Conservation (phyloP, 2,113 vertebrate species). For the Alligator mississippiensis region DNA sequence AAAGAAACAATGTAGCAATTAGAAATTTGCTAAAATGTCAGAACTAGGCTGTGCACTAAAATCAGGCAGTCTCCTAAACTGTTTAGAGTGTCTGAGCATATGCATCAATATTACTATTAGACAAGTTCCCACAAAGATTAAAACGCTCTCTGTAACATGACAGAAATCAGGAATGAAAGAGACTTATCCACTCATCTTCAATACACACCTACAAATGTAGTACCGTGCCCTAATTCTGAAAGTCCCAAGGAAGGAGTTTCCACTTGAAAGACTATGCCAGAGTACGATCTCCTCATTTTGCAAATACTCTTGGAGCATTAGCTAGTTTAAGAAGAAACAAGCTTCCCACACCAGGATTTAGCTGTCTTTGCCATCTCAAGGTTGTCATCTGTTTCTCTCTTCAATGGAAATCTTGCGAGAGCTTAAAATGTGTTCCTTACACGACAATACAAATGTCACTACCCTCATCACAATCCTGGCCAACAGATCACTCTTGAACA, state of each 20-base stretch:
- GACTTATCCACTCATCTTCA: neutral
- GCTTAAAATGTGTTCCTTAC: neutral
- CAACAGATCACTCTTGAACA: neutral
- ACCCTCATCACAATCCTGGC: rapidly evolving
- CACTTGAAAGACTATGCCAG: neutral
- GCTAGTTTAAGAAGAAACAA: no score
- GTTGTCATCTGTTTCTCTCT: no score
- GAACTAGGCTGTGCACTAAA: neutral
- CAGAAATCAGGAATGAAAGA: neutral
- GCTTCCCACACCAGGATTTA: no score
- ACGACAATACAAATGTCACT: neutral
- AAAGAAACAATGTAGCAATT: neutral
- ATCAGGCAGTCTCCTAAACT: no score
- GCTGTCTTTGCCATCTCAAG: no score
- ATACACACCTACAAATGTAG: neutral
- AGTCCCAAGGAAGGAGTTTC: neutral
- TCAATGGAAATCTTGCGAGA: no score
- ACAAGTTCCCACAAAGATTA: neutral
- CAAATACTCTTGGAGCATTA: neutral
- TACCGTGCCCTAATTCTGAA: neutral
- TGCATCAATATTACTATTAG: no score
- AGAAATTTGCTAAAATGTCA: neutral
- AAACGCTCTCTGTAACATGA: neutral
- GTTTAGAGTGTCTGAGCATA: no score
- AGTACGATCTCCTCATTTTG: neutral